Conservation (phyloP, 2,797 vertebrate genomes). For the Adelosebastes latens region DNA sequence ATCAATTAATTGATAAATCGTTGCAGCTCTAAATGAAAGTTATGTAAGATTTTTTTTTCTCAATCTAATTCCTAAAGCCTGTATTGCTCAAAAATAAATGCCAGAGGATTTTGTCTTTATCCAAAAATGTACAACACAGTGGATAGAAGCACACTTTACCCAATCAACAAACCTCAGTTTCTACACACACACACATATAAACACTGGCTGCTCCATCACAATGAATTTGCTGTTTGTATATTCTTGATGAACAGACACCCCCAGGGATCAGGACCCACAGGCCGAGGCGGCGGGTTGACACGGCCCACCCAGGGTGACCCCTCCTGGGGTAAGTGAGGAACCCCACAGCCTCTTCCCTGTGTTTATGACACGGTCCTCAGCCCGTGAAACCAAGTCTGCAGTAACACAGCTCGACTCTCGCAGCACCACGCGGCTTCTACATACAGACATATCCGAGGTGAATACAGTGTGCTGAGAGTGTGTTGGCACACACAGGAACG, state of each 20-base stretch:
- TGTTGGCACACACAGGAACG: not conserved
- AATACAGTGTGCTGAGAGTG: not conserved
- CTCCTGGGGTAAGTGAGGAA: conserved; percentile 31
- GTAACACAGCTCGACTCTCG: conserved; percentile 14
- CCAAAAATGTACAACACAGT: not conserved
- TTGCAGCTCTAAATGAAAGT: no score
- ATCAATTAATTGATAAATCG: no score
- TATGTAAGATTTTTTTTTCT: not conserved
- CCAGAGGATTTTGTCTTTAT: not conserved
- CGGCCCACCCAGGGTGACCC: conserved; percentile 65
- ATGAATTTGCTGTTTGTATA: conserved; percentile 20
- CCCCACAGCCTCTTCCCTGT: conserved; percentile 37
- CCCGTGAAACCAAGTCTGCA: conserved; percentile 49
- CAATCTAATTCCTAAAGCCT: not conserved
- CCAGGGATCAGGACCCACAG: conserved; percentile 33
- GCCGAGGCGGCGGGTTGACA: not conserved
- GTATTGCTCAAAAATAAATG: not conserved
- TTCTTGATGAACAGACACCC: conserved; percentile 30
- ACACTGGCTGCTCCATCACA: not conserved
- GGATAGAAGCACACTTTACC: not conserved
- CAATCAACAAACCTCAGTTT: not conserved
- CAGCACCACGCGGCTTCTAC: conserved; percentile 25
- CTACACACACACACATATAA: not conserved
- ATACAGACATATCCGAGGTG: conserved; percentile 29
- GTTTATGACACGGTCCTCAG: conserved; percentile 53